These are phyloP conservation scores for Stercorarius parasiticus DNA, from an alignment of 2,113 vertebrate species.

Conservation along the genomic window DNA sequence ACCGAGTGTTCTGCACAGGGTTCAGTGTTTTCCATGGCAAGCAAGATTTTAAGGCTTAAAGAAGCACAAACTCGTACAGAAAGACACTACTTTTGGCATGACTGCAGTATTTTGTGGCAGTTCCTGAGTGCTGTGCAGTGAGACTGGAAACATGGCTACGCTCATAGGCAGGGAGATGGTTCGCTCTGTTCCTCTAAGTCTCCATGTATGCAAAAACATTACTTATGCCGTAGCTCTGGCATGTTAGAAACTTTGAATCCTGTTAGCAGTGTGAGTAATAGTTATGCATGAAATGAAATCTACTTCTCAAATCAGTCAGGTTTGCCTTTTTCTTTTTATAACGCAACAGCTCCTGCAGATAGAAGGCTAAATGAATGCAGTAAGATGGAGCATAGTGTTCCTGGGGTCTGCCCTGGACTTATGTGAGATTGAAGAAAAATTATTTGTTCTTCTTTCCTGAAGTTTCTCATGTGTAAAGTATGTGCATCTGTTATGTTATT, in stretches of 20 bases:
- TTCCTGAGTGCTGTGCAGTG: not conserved
- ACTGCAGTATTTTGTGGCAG: not conserved
- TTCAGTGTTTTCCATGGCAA: not conserved
- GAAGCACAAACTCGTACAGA: not conserved
- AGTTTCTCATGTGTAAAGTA: not conserved
- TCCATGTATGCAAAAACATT: not conserved
- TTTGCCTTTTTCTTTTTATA: not conserved
- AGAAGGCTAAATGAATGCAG: not conserved
- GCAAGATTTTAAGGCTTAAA: not conserved
- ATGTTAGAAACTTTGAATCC: slow-evolving; percentile 4
- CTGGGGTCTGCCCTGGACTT: not conserved
- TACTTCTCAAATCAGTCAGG: not conserved
- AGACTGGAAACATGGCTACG: not conserved
- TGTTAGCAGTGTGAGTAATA: slow-evolving; percentile 2
- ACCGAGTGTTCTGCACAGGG: not conserved
- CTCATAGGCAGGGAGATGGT: not conserved
- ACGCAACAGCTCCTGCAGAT: not conserved
- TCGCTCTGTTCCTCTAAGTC: not conserved
- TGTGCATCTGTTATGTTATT: not conserved
- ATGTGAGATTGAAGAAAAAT: not conserved
- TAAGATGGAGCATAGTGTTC: not conserved
- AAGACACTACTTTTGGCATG: not conserved
- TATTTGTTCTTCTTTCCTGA: not conserved
- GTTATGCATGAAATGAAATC: slow-evolving; percentile 10
- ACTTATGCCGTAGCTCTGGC: not conserved